Conservation (phyloP, 2,888 invertebrate species). For the Noctua pronuba region DNA sequence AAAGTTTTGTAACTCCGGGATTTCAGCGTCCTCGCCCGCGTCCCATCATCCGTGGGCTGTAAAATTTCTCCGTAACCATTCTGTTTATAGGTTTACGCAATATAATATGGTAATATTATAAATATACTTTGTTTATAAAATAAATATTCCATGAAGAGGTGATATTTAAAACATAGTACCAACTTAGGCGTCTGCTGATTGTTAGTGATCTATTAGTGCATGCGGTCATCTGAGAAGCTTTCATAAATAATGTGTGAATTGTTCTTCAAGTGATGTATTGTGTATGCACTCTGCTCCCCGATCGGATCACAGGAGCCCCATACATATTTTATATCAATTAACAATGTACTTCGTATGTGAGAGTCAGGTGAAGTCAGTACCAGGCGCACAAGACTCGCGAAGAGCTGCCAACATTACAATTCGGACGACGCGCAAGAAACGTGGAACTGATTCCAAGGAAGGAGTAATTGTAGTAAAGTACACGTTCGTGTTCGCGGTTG, state of each 20-base stretch:
- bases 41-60: constrained; percentile 14
- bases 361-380: background rate
- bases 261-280: background rate
- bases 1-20: constrained; percentile 14
- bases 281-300: background rate
- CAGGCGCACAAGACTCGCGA: background rate
- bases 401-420: constrained; percentile 32
- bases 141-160: background rate
- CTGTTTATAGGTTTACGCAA: constrained; percentile 19
- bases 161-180: background rate
- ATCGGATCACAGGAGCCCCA: no score
- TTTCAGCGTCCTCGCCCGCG: background rate
- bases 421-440: constrained; percentile 33
- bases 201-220: background rate
- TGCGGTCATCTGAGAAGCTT: background rate
- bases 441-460: constrained; percentile 20
- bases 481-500: constrained; percentile 3
- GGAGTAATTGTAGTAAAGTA: constrained; percentile 29
- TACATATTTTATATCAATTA: background rate
- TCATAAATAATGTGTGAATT: background rate
- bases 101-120: constrained; percentile 4
- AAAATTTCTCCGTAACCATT: constrained; percentile 5
- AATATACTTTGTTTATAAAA: background rate
- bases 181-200: background rate
- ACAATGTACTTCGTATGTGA: background rate